Conservation (phyloP, 2,888 invertebrate species). For the Drosophila birchii region DNA sequence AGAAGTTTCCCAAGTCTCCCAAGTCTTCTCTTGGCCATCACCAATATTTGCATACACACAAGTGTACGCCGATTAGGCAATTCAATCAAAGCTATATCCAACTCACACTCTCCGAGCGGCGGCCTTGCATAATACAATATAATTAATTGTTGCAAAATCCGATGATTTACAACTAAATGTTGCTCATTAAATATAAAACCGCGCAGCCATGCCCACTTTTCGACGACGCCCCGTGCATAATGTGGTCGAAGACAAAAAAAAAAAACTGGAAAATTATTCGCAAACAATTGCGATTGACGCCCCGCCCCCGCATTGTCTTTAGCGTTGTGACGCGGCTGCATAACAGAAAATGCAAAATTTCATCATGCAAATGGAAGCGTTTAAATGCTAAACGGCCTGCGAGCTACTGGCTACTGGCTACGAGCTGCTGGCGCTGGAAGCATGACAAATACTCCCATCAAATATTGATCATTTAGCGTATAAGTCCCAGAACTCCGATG, state of each 20-base stretch:
- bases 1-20: constrained; percentile 19
- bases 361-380: constrained; percentile 72
- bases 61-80: constrained; percentile 23
- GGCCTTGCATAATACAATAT: constrained; percentile 41
- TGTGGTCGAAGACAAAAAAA: constrained; percentile 30
- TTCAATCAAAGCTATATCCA: constrained; percentile 32
- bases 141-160: constrained; percentile 47
- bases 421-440: constrained; percentile 29
- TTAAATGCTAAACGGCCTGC: constrained; percentile 57
- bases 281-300: constrained; percentile 65
- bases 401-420: constrained; percentile 22
- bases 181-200: constrained; percentile 42
- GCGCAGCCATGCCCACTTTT: constrained; percentile 14
- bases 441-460: constrained; percentile 74
- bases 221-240: constrained; percentile 31
- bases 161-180: constrained; percentile 45
- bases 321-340: constrained; percentile 56
- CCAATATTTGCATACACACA: constrained; percentile 28
- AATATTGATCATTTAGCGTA: constrained; percentile 77
- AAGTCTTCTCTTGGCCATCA: constrained; percentile 20
- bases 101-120: constrained; percentile 35
- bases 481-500: constrained; percentile 65
- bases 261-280: constrained; percentile 45
- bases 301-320: constrained; percentile 65
- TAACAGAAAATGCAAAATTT: constrained; percentile 67